Conservation (phyloP, 2,888 invertebrate genomes). For the Molorchus minor region DNA sequence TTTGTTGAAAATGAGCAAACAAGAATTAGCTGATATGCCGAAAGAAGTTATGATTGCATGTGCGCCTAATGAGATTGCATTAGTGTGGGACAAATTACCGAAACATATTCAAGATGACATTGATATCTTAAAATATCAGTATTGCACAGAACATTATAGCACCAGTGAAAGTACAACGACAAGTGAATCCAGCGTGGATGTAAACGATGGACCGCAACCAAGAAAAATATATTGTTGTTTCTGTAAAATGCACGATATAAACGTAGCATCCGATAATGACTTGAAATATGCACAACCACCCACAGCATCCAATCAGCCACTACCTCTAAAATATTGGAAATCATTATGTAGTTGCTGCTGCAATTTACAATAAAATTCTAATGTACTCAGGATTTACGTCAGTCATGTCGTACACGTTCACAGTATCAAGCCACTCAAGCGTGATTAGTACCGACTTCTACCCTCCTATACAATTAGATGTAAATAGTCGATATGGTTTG, state of each 20-base stretch:
- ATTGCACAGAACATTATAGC: not conserved
- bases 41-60: constrained; percentile 19
- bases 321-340: too few species aligned
- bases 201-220: not conserved
- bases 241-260: not conserved
- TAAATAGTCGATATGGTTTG: constrained; percentile 6
- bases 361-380: not conserved
- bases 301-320: not conserved
- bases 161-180: not conserved
- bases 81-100: constrained; percentile 18
- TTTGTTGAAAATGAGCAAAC: not conserved
- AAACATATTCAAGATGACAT: constrained; percentile 11
- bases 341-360: constrained; percentile 1
- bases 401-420: constrained; percentile 1
- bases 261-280: not conserved
- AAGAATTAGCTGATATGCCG: not conserved
- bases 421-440: not conserved
- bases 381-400: not conserved
- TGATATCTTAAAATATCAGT: constrained; percentile 17
- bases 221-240: not conserved
- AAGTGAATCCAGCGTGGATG: not conserved
- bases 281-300: too few species aligned
- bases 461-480: too few species aligned
- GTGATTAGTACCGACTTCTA: not conserved
- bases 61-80: constrained; percentile 11